Evolutionary conservation across 53 echinoderm and acorn worm species (phyloP).

Genomic region (Paelopatides confundens): DNA sequence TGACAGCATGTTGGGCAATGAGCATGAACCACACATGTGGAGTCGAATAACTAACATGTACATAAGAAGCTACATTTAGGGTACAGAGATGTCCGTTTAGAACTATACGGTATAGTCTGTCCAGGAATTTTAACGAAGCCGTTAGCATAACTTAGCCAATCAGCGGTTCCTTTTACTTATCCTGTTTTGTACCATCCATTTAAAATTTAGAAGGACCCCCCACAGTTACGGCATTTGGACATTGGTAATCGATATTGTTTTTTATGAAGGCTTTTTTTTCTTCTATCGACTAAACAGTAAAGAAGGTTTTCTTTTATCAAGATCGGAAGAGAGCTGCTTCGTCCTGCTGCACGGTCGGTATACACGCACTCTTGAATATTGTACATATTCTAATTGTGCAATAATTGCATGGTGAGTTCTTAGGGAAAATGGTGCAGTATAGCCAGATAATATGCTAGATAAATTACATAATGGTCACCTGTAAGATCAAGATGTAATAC

Average conservation of each 20-base stretch:
- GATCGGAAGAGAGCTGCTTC: too few species aligned
- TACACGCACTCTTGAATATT: too few species aligned
- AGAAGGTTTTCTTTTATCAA: too few species aligned
- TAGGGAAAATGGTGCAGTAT: too few species aligned
- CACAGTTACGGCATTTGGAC: background rate
- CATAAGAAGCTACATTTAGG: background rate
- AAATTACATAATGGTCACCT: too few species aligned
- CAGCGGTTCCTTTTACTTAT: background rate
- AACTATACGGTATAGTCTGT: background rate
- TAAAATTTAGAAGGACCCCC: conserved; percentile 13
- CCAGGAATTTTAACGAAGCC: conserved; percentile 41
- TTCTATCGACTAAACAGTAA: background rate
- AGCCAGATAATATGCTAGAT: too few species aligned
- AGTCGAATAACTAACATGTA: background rate
- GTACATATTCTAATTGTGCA: too few species aligned
- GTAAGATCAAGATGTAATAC: too few species aligned
- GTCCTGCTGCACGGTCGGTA: too few species aligned
- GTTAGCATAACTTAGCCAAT: conserved; percentile 31
- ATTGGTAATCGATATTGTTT: conserved; percentile 15
- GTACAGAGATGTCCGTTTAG: background rate
- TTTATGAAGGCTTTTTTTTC: background rate
- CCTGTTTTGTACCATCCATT: background rate
- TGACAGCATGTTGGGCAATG: background rate
- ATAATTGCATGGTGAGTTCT: too few species aligned
- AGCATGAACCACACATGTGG: background rate